Conservation (phyloP, 2,888 invertebrate species). For the Mactromeris polynyma region DNA sequence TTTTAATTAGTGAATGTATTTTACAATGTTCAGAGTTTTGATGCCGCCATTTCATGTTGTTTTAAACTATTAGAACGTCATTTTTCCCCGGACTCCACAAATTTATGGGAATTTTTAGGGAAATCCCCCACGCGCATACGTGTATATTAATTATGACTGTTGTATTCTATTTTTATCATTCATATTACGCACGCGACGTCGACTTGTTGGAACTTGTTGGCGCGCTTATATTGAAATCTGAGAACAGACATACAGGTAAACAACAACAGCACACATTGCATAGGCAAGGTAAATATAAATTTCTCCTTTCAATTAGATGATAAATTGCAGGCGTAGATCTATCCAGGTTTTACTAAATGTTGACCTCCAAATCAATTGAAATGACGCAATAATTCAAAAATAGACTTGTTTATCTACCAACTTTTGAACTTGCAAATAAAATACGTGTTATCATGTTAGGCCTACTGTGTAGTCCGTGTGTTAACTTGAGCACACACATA, state of each 20-base stretch:
- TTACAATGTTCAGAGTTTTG: no score
- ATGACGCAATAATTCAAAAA: not conserved
- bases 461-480: not conserved
- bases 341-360: not conserved
- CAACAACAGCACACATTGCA: no score
- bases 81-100: no score
- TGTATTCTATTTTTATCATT: not conserved
- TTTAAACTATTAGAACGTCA: no score
- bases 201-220: not conserved
- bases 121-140: not conserved
- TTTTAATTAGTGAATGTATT: no score
- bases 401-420: not conserved
- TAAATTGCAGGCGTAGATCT: not conserved
- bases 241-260: no score
- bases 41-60: no score
- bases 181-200: not conserved
- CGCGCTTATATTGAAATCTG: not conserved
- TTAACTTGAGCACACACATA: no score
- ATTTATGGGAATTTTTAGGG: not conserved
- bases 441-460: not conserved
- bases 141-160: no score
- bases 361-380: not conserved
- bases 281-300: not conserved
- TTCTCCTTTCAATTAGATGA: not conserved
- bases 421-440: not conserved